Percentiles rank a stretch among this genome's conserved stretches.
Conservation (phyloP, 2,113 vertebrate species). For the Gila orcuttii region DNA sequence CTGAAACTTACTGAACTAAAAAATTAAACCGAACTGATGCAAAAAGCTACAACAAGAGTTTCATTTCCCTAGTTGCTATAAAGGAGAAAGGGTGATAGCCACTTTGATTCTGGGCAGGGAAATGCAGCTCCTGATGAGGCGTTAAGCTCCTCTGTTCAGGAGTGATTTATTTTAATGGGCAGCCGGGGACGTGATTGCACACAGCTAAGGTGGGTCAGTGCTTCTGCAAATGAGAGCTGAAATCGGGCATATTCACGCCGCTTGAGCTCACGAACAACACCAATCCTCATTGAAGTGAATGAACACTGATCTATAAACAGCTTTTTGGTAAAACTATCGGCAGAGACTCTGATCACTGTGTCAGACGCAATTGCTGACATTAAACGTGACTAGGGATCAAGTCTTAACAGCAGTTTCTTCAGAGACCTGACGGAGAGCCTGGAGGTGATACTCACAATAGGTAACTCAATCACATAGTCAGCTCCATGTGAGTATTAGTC, state of each 20-base stretch:
- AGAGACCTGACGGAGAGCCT: constrained; percentile 11
- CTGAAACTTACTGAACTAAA: background rate
- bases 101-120: constrained; percentile 63
- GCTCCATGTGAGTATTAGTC: constrained; percentile 14
- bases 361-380: background rate
- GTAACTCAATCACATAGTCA: constrained; percentile 16
- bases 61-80: constrained; percentile 4
- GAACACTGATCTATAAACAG: constrained; percentile 22
- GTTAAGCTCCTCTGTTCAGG: constrained; percentile 72
- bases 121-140: constrained; percentile 77
- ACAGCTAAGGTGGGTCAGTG: constrained; percentile 76
- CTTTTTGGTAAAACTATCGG: background rate
- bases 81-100: constrained; percentile 22
- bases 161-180: constrained; percentile 86
- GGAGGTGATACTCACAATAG: constrained; percentile 42
- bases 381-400: background rate
- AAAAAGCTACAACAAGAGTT: constrained; percentile 17
- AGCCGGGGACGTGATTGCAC: constrained; percentile 78
- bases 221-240: constrained; percentile 78
- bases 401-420: constrained; percentile 8
- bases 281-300: constrained; percentile 10
- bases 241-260: constrained; percentile 71
- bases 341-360: background rate
- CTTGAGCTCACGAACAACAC: constrained; percentile 55
- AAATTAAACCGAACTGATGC: background rate